A percentile compares a stretch with the other conserved stretches of the same genome.
Evolutionary conservation across 35 echinoderm and acorn worm species (phyloP).

Genomic region (Ophioderma brevispina): DNA sequence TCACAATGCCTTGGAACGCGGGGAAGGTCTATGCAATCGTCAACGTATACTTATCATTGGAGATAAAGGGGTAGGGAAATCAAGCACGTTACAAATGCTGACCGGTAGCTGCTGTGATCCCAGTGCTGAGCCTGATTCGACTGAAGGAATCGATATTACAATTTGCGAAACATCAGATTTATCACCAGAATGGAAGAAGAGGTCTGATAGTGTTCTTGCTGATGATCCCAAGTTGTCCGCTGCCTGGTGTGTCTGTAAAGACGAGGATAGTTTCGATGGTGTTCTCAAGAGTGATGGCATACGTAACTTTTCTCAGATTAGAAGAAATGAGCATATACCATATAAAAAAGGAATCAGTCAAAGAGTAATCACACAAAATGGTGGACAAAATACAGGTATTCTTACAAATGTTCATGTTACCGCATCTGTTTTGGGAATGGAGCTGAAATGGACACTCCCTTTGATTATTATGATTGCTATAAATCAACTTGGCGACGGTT

Average conservation of each 20-base stretch:
- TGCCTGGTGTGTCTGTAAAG: conserved; percentile 24
- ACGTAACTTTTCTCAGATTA: no score
- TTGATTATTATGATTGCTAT: no score
- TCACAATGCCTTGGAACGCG: neutral
- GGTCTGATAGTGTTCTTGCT: neutral
- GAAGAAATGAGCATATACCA: no score
- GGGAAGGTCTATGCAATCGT: neutral
- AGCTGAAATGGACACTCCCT: no score
- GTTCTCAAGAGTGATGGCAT: neutral
- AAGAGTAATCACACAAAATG: no score
- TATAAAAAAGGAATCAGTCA: no score
- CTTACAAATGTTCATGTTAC: no score
- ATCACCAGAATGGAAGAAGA: neutral
- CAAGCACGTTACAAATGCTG: conserved; percentile 23
- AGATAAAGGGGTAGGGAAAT: conserved; percentile 30
- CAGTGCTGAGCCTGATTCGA: neutral
- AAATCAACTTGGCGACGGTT: neutral
- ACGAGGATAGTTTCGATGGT: neutral
- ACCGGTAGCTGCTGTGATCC: conserved; percentile 13
- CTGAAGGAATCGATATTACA: conserved; percentile 25
- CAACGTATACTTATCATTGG: conserved; percentile 17
- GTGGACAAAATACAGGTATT: no score
- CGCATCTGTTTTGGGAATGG: no score
- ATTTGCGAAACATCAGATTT: conserved; percentile 29
- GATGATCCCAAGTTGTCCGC: conserved; percentile 22